Evolutionary conservation across 2,113 vertebrate genomes (phyloP), one percentile per base, ranked within the genome.

Genomic region (Camelus dromedarius): DNA sequence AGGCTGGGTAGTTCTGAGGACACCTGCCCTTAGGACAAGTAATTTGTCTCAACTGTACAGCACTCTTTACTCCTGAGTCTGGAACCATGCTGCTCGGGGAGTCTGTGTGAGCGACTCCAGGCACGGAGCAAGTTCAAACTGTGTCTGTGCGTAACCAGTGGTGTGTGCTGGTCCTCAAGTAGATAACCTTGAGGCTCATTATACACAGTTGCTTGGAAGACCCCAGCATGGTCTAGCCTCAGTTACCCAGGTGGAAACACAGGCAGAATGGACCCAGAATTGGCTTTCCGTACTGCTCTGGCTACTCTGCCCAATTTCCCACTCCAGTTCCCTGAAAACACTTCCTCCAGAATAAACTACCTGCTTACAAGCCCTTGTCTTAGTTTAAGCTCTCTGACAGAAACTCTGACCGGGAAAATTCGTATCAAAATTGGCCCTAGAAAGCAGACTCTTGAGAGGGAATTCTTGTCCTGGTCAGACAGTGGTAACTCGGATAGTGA

Each of bases 81-180:
- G 22, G 16, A 8, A n/a, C 15, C 38, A 20, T 14, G 70, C 56
- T 30, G 13, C 42, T 10, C 1, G 2, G 35, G 5, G 30, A 30
- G 5, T 13, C 75, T 79, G 35, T 24, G 26, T 14, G 35, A 54
- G 5, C 10, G 2, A 35, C 5, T 24, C 30, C 16, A 28, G 22
- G 48, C 22, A 7, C 24, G 0, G 3, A 3, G 1, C 12, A 66
- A n/a, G 11, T 12, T 48, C 10, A 11, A 7, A 32, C n/a, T 32
- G 22, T 48, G 30, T 8, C 38, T 64, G 1, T 14, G 8, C 7
- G 0, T 1, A 67, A 28, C 32, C 7, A 19, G 19, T 54, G 32
- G 30, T 64, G 3, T n/a, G 56, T 38, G 4, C 26, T 54, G 8
- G 26, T 38, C 50, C 60, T 35, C 22, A 28, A 56, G 15, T 24